A percentile compares a stretch with the other conserved stretches of the same genome.
These are phyloP conservation scores for Tiaroga cobitis DNA, from an alignment of 2,797 vertebrate genomes.

Conservation along the genomic window DNA sequence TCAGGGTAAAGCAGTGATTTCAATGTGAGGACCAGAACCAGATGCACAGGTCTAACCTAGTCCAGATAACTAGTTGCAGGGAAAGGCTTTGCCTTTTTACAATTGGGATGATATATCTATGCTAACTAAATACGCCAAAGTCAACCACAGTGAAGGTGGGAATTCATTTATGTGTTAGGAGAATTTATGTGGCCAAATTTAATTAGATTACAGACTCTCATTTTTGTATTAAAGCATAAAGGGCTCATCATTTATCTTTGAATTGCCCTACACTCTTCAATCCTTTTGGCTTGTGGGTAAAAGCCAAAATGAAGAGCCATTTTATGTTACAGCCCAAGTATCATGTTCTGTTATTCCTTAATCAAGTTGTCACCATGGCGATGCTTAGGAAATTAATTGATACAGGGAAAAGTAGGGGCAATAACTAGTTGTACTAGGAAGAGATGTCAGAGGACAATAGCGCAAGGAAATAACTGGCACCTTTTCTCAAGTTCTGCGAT, in stretches of 20 bases:
- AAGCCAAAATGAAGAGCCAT: constrained; percentile 8
- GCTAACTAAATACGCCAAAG: constrained; percentile 5
- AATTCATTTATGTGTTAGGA: background rate
- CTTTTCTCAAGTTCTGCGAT: constrained; percentile 66
- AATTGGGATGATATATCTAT: constrained; percentile 1
- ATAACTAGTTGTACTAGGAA: constrained; percentile 39
- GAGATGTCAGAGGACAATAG: constrained; percentile 42
- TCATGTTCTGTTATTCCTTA: constrained; percentile 11
- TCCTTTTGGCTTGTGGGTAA: constrained; percentile 19
- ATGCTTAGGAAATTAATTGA: constrained; percentile 29
- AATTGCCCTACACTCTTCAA: constrained; percentile 6
- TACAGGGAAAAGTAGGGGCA: background rate
- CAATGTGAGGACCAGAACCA: constrained; percentile 61
- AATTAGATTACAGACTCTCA: constrained; percentile 19
- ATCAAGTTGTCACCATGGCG: background rate
- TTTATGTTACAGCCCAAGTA: background rate
- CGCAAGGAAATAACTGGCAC: constrained; percentile 34
- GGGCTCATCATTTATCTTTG: constrained; percentile 22
- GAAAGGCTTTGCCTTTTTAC: constrained; percentile 38
- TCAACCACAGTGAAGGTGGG: background rate
- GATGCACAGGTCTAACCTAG: constrained; percentile 43
- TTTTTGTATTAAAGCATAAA: constrained; percentile 23
- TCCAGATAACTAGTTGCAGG: constrained; percentile 51
- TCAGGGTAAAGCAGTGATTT: constrained; percentile 31
- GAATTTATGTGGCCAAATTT: constrained; percentile 15